Percentiles rank a stretch among this genome's conserved stretches.
phyloP scores from a whole-genome alignment of 1,140 invertebrate genomes.

The Bombus confusus region DNA sequence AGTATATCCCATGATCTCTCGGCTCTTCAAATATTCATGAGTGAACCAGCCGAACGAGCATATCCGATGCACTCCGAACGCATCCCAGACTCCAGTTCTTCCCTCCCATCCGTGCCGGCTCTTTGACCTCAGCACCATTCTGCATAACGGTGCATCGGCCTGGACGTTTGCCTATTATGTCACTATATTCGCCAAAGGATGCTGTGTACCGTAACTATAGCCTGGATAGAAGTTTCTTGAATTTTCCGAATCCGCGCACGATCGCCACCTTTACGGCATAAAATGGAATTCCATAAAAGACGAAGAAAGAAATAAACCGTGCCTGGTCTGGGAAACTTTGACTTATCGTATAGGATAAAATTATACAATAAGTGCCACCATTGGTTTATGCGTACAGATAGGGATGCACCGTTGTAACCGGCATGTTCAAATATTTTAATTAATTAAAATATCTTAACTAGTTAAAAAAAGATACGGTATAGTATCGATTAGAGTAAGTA shows the following conservation, averaged over 20 bases:
- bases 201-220: slow-evolving; percentile 53
- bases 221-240: slow-evolving; percentile 18
- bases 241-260: slow-evolving; percentile 28
- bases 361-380: too few relatives aligned
- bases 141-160: slow-evolving; percentile 73
- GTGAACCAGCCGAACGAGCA: slow-evolving; percentile 50
- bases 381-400: too few relatives aligned
- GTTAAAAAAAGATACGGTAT: too few relatives aligned
- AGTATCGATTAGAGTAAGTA: too few relatives aligned
- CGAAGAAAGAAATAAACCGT: background rate
- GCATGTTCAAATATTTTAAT: too few relatives aligned
- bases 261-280: background rate
- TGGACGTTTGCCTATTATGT: slow-evolving; percentile 75
- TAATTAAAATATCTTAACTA: too few relatives aligned
- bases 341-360: background rate
- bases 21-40: slow-evolving; percentile 63
- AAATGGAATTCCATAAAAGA: background rate
- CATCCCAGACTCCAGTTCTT: slow-evolving; percentile 55
- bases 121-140: slow-evolving; percentile 73
- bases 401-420: too few relatives aligned
- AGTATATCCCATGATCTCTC: slow-evolving; percentile 29
- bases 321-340: background rate
- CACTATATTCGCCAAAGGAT: slow-evolving; percentile 69
- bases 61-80: slow-evolving; percentile 52
- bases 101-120: slow-evolving; percentile 56